These are phyloP conservation scores for Oreamnos americanus DNA, from an alignment of 2,113 vertebrate genomes.

Conservation along the genomic window DNA sequence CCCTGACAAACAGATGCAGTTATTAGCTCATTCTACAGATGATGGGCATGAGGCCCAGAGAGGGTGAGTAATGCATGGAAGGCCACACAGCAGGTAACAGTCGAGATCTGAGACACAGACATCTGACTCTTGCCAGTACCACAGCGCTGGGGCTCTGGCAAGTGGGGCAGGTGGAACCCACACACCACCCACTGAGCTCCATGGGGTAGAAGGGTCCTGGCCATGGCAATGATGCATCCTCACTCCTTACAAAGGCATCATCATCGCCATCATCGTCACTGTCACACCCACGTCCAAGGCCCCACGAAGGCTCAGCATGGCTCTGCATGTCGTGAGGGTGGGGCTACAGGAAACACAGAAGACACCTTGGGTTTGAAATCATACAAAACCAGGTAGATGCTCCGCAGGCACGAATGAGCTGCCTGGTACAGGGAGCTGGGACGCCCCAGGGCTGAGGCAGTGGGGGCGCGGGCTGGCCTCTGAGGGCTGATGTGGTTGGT, in stretches of 20 bases:
- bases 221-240: background rate
- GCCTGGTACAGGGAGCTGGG: too few relatives aligned
- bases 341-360: background rate
- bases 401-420: background rate
- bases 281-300: fast-evolving
- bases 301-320: background rate
- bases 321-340: fast-evolving
- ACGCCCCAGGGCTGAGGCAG: background rate
- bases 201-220: background rate
- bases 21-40: too few relatives aligned
- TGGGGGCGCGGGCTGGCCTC: fast-evolving
- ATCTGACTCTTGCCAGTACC: fast-evolving
- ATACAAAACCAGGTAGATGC: too few relatives aligned
- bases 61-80: fast-evolving
- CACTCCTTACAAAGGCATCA: background rate
- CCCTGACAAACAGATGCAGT: fast-evolving
- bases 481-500: background rate
- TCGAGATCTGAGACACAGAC: background rate
- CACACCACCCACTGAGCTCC: fast-evolving
- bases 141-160: background rate
- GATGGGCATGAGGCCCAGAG: background rate
- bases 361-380: too few relatives aligned
- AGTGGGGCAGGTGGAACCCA: background rate
- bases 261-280: background rate
- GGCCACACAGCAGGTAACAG: background rate